Evolutionary conservation across 37 sponge, comb jelly and placozoan species (phyloP).

Genomic region (Geodia barretti): DNA sequence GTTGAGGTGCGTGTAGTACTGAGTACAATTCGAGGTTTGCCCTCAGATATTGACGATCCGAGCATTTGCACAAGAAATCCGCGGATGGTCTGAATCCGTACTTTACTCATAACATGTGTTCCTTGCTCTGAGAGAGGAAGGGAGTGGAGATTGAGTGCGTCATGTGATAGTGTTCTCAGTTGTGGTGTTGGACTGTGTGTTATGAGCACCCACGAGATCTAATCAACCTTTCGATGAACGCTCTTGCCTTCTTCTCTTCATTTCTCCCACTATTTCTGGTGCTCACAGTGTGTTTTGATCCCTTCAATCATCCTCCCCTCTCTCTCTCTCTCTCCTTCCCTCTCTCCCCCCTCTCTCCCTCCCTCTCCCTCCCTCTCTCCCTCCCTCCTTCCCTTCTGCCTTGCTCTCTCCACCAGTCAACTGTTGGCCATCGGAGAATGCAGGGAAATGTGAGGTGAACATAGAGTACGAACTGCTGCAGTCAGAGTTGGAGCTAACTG

Average conservation of each 20-base stretch:
- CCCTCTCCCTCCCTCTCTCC: neutral
- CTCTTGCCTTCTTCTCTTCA: neutral
- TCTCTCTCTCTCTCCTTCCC: neutral
- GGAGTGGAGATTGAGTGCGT: no score
- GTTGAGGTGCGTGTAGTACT: no score
- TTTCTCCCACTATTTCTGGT: neutral
- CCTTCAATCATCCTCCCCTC: neutral
- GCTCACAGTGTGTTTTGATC: neutral
- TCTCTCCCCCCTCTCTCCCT: neutral
- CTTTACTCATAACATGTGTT: no score
- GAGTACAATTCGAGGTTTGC: no score
- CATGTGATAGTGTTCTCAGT: no score
- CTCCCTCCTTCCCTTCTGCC: neutral
- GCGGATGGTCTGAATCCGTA: no score
- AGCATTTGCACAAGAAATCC: no score
- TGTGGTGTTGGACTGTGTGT: no score
- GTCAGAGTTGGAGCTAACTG: slow-evolving; percentile 71
- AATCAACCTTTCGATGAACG: no score
- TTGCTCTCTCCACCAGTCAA: slow-evolving; percentile 67
- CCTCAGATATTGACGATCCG: no score
- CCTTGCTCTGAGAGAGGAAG: no score
- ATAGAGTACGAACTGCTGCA: slow-evolving; percentile 95
- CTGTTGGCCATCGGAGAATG: slow-evolving; percentile 96
- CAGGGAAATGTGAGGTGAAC: slow-evolving; percentile 93
- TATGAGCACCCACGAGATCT: no score